Evolutionary conservation across 2,888 invertebrate genomes (phyloP).

Genomic region (Agapostemon virescens): DNA sequence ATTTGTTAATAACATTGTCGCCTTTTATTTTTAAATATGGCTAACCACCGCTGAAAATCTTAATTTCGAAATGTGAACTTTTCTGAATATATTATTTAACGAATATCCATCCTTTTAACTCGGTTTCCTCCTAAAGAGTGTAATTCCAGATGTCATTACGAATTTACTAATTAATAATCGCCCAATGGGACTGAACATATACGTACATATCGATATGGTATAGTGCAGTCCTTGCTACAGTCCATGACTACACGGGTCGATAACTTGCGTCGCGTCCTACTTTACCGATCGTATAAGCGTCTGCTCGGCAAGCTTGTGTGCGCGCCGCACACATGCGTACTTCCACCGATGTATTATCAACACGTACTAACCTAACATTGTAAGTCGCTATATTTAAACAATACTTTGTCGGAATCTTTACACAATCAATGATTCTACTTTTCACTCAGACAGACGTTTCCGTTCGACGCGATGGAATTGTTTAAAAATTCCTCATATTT

Average conservation of each 20-base stretch:
- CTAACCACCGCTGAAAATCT: background rate
- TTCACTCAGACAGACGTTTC: too few species aligned
- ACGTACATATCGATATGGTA: background rate
- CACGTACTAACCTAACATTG: too few species aligned
- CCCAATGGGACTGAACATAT: background rate
- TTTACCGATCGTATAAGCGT: conserved; percentile 69
- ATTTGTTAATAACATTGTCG: background rate
- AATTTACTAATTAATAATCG: background rate
- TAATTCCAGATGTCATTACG: too few species aligned
- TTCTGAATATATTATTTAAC: too few species aligned
- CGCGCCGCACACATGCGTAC: background rate
- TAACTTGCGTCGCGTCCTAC: conserved; percentile 60
- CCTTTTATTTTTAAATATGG: background rate
- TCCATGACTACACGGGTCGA: conserved; percentile 59
- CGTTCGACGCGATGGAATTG: background rate
- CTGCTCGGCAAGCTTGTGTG: conserved; percentile 17
- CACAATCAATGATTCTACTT: background rate
- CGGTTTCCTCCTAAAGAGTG: background rate
- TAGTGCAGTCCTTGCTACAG: background rate
- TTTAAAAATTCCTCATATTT: background rate
- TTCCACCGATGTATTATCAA: too few species aligned
- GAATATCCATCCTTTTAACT: background rate
- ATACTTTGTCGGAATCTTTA: background rate
- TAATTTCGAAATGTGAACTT: background rate
- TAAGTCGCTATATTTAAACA: background rate